Base-by-base conservation (phyloP, 1,140 invertebrate genomes). In the Hyles vespertilio region DNA sequence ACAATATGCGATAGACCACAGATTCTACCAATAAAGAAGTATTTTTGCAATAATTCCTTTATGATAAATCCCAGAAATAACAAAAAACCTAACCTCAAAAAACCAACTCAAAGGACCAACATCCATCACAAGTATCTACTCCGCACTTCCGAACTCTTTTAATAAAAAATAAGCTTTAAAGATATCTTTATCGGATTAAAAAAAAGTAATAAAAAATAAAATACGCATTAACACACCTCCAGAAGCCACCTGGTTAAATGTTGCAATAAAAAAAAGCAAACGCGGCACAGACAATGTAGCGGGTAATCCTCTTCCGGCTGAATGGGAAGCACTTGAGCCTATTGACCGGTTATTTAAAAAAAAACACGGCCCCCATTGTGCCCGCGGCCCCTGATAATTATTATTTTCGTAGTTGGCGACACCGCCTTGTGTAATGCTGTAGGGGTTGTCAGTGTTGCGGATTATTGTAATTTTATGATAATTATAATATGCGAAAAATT, bases 321-420 rank as follows among this genome's bases (percentile, higher is more conserved):
- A 86, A 88, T 84, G 84, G 80, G 81, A 79, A 84, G 74, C 77
- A 84, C 84, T 87, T 82, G 78, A 87, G 78, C 74, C 77, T 74
- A 84, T 86, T 81, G 83, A 84, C 72, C 80, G 51, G 81, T 82
- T 87, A 84, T 84, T 84, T 82, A 70, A 75, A 74, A 80, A 74
- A 80, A 83, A 77, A 75, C 72, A 69, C 61, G 56, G 52, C 56
- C 63, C 53, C 80, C 61, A 83, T 87, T 84, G 78, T 79, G 63
- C 60, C 68, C 58, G 68, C 80, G 75, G 70, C 84, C 84, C 84
- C 74, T 72, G 78, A 83, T 86, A 88, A 88, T 88, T 88, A 88
- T 86, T 85, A 85, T 88, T 87, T 87, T 86, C 74, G 77, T 86
- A 87, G 82, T 83, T 85, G 81, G 82, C 82, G 81, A 87, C 84